Evolutionary conservation across 2,113 vertebrate species (phyloP), one percentile per base, ranked within the genome.

Genomic region (Glaucomys volans): DNA sequence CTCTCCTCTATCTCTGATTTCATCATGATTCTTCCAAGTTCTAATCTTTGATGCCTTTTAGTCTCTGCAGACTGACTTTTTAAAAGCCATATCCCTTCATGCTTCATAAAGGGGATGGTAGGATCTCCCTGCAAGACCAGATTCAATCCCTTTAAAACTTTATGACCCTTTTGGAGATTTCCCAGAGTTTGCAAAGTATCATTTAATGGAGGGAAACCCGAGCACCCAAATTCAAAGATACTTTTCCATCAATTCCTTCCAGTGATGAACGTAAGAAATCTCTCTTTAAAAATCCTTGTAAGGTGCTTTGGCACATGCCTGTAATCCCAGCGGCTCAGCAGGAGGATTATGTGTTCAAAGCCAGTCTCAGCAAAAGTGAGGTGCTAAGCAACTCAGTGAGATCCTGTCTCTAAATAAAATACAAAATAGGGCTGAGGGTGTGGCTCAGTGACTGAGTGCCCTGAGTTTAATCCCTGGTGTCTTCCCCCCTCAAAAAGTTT

Each of bases 61-160:
- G 40, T 64, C 18, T 47, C 10, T 90, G 32, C 20, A 52, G 54
- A 64, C 24, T 75, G 52, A 47, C 54, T 62, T 77, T 90, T 89
- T 40, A 24, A 82, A 87, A 62, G 89, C n/a, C n/a, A 0, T 8
- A 50, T 79, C 72, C 47, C 28, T 94, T 92, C 42, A 35, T 54
- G 59, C 67, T 88, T 84, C 59, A 13, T 84, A 92, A 87, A 84
- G 17, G 44, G 40, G 14, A 37, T 57, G 74, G 67, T 64, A 81
- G 54, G 16, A 28, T 76, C 72, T 95, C n/a, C 9, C 37, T 94
- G 50, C 24, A 24, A 26, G 20, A 62, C 42, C 84, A 44, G 42
- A 90, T 90, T 79, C 85, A 35, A 57, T 81, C 62, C 28, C 52
- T 97, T 87, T 87, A 85, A 94, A 95, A 90, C 64, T n/a, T 59